These are phyloP conservation scores for Rhimphoctona megacephalus DNA, from an alignment of 2,888 invertebrate genomes.

Conservation along the genomic window DNA sequence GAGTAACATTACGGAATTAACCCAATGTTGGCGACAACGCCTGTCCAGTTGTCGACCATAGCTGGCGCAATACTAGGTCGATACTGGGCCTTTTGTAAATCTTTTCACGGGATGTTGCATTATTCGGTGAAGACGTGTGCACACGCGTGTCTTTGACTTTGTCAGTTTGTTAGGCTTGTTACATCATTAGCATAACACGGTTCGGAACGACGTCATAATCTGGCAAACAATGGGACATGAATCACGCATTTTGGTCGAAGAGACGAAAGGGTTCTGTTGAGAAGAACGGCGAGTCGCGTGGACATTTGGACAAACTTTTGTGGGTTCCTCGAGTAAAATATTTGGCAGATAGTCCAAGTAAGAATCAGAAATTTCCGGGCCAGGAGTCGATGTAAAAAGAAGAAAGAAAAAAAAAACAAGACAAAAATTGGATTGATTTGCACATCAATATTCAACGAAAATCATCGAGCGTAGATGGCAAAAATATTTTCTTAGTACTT, in stretches of 20 bases:
- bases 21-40: too few species aligned
- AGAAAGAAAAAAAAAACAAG: not conserved
- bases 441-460: slow-evolving; percentile 18
- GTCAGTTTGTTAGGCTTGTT: slow-evolving; percentile 70
- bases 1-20: too few species aligned
- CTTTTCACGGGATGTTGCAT: slow-evolving; percentile 10
- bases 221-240: slow-evolving; percentile 75
- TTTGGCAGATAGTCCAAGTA: slow-evolving; percentile 9
- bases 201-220: slow-evolving; percentile 74
- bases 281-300: slow-evolving; percentile 51
- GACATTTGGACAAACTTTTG: slow-evolving; percentile 38
- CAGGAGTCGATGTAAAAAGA: slow-evolving; percentile 29
- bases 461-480: not conserved
- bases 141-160: slow-evolving; percentile 51
- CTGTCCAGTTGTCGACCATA: too few species aligned
- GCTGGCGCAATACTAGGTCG: too few species aligned
- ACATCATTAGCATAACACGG: slow-evolving; percentile 75
- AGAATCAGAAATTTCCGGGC: slow-evolving; percentile 43
- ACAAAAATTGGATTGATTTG: slow-evolving; percentile 30
- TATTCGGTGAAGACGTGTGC: slow-evolving; percentile 44
- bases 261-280: slow-evolving; percentile 53
- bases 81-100: too few species aligned
- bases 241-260: slow-evolving; percentile 70
- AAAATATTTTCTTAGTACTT: slow-evolving; percentile 50
- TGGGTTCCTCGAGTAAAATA: slow-evolving; percentile 21